A percentile compares a stretch with the other conserved stretches of the same genome.
These are phyloP conservation scores for Agelastica alni DNA, from an alignment of 2,888 invertebrate genomes.

Conservation along the genomic window DNA sequence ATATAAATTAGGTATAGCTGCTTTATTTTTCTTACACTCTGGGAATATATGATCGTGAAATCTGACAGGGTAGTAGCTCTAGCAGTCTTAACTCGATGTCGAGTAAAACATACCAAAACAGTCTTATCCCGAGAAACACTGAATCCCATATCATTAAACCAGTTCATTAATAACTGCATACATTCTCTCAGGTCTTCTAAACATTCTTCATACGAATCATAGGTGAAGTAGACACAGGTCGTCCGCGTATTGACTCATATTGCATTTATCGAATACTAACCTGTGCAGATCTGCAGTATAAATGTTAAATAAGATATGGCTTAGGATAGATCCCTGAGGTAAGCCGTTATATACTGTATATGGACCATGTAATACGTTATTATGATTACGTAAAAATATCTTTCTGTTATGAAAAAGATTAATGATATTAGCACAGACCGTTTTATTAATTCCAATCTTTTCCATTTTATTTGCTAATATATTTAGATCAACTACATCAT, in stretches of 20 bases:
- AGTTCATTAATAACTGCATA: background rate
- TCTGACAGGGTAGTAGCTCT: background rate
- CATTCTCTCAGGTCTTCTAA: background rate
- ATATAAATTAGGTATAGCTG: too few species aligned
- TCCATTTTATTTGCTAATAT: background rate
- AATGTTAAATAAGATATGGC: too few species aligned
- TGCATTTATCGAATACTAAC: background rate
- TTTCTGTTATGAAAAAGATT: background rate
- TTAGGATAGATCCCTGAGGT: background rate
- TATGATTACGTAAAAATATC: background rate
- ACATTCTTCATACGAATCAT: conserved; percentile 1
- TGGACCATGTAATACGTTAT: conserved; percentile 1
- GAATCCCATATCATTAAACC: background rate
- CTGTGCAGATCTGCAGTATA: background rate
- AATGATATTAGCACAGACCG: background rate
- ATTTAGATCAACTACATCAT: conserved; percentile 2
- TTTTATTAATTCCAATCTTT: background rate
- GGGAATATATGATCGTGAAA: background rate
- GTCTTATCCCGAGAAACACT: conserved; percentile 3
- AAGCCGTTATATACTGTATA: background rate
- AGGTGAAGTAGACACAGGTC: background rate
- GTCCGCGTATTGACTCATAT: background rate
- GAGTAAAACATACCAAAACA: conserved; percentile 3
- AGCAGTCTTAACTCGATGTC: background rate
- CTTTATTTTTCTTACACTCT: too few species aligned